Base-by-base conservation (phyloP, 2,113 vertebrate species). In the Raja brachyura region DNA sequence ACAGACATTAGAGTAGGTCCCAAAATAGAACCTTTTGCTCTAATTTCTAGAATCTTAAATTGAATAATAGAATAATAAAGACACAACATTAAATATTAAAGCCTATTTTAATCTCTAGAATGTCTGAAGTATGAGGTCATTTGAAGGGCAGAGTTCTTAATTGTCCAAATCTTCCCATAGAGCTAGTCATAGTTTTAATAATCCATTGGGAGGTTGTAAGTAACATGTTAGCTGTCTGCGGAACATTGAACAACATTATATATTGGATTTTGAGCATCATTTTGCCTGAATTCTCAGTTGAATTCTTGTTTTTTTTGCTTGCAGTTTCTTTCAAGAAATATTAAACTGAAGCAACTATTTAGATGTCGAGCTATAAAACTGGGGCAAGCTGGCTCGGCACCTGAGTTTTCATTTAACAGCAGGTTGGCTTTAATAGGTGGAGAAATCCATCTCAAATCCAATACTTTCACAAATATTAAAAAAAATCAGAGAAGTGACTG, bases 141-240 rank as follows among this genome's bases (percentile, higher is more conserved):
- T 31, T 39, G 66, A 90, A 90, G 31, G 61, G 11, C 56, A 88
- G 59, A 28, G 1, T 48, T 18, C 33, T 73, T 73, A 73, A 70
- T 92, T 48, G 90, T 6, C 33, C 10, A 54, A 54, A 68, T 73
- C 28, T 39, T 92, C 90, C 22, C 90, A 73, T 70, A 73, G 39
- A 48, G 33, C 90, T 73, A 6, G 83, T 63, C 56, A 31, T 63
- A 28, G 56, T 59, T 86, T 86, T 86, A 88, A 31, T 88, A 28
- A 88, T 63, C 83, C 56, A 8, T 88, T 31, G 11, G 28, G 83
- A 88, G 56, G 28, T 59, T 86, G 83, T n/a, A n/a, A 63, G 83
- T 86, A 59, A 86, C 59, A 88, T 66, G 83, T 66, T 14, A 86
- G 56, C 56, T 86, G 83, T 86, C 56, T 63, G n/a, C 83, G 31